Evolutionary conservation across 2,888 invertebrate genomes (phyloP).

Genomic region (Sinelater perroti): DNA sequence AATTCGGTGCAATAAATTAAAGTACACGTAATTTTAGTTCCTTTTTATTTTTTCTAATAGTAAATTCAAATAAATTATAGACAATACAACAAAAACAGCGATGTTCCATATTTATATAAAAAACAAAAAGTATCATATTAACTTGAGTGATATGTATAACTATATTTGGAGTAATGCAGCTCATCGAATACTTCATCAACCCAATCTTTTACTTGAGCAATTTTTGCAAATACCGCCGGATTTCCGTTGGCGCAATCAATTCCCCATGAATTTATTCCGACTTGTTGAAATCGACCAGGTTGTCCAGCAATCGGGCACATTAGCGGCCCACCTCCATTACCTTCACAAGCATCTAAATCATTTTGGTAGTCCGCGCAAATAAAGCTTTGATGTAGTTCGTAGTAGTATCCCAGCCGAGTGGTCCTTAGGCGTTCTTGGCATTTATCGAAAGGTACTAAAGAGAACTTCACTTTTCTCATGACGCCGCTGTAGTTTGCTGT

Average conservation of each 20-base stretch:
- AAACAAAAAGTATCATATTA: too few relatives aligned
- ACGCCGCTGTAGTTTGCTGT: slow-evolving; percentile 63
- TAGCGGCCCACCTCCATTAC: slow-evolving; percentile 79
- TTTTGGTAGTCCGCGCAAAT: slow-evolving; percentile 79
- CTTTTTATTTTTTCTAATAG: too few relatives aligned
- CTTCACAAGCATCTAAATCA: slow-evolving; percentile 75
- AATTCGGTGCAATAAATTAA: too few relatives aligned
- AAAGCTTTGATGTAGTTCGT: slow-evolving; percentile 71
- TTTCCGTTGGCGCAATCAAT: slow-evolving; percentile 5
- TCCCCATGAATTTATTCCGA: slow-evolving; percentile 64
- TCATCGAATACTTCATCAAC: slow-evolving; percentile 21
- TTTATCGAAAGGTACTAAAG: slow-evolving; percentile 62
- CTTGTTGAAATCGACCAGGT: slow-evolving; percentile 62
- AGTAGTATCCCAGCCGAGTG: slow-evolving; percentile 73
- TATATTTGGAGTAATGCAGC: slow-evolving; percentile 8
- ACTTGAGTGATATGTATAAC: too few relatives aligned
- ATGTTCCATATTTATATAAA: not conserved
- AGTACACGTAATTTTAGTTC: too few relatives aligned
- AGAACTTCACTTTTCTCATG: slow-evolving; percentile 74
- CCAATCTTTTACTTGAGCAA: slow-evolving; percentile 23
- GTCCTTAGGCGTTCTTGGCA: slow-evolving; percentile 64
- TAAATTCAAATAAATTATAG: too few relatives aligned
- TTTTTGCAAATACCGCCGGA: slow-evolving; percentile 22
- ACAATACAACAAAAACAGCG: too few relatives aligned
- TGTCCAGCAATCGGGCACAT: slow-evolving; percentile 70